Base-by-base conservation (phyloP, 2,888 invertebrate species). In the Disparrhopalites patrizii region DNA sequence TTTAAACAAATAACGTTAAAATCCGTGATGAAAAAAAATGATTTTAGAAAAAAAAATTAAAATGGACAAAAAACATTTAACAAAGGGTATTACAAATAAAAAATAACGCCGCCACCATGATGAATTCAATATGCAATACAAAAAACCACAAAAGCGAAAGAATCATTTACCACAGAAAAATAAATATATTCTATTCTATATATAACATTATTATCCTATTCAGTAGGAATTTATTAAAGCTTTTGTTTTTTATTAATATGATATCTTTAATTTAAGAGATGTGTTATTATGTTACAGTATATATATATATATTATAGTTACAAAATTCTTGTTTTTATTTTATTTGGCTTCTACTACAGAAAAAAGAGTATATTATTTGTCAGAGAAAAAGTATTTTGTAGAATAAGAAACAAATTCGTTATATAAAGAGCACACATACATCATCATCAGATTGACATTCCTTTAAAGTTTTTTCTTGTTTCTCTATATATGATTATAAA, bases 331-430 rank as follows among this genome's bases (percentile, higher is more conserved):
- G 52, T 52, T 52, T 52, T 52, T 52, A 52, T 52, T 52, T 52
- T 52, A 52, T 52, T 52, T 52, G 52, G 52, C 52, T 52, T 15
- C 18, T 27, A 7, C n/a, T 18, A n/a, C 13, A 3, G 40, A 40
- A 40, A 25, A 52, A 28, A 27, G 28, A 27, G 28, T 25, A 52
- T 27, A 27, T n/a, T 40, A 40, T 52, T 25, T 52, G 52, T 27
- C 28, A 27, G n/a, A n/a, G n/a, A n/a, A n/a, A n/a, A n/a, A 52
- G 52, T 52, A 52, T 27, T 52, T 52, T 52, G n/a, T 18, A 52
- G 7, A 23, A 52, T 25, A 30, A 52, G 28, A 51, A 51, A 51
- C 20, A 52, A 52, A 23, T 23, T 50, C 50, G 25, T 36, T 36
- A 36, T 15, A 43, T 43, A 43, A 18, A 15, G n/a, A n/a, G n/a